Evolutionary conservation across 2,113 vertebrate species (phyloP), one percentile per base, ranked within the genome.

Genomic region (Cyanoderma ruficeps): DNA sequence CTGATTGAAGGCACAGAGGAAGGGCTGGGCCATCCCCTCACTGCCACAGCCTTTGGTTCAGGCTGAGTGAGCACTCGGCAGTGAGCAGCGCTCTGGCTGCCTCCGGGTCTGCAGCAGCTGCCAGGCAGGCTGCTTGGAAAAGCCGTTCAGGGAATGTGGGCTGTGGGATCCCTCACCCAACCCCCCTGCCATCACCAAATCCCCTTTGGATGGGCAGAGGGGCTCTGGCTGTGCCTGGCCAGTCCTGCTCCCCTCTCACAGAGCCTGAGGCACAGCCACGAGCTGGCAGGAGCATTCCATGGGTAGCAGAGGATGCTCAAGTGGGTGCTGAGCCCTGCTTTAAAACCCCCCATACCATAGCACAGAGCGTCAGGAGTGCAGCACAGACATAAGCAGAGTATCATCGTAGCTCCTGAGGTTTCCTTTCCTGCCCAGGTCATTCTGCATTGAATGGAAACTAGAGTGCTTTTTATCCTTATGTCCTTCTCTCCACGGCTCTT

Each of bases 371-470:
- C n/a, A 6, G 1, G 23, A 31, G 52, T 39, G 75, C 87, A 80
- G 68, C 80, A 56, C 52, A 52, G 81, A n/a, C 37, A 63, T 22
- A 13, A 86, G 37, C n/a, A 27, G 50, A 0, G 3, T 49, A 14
- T 57, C 80, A 46, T 53, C 71, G 2, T 4, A 88, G 89, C 80
- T 90, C 89, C 5, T 3, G 55, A 87, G 59, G 65, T 89, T 65
- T 77, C 68, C 64, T 83, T 81, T 83, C 72, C 90, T 88, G 85
- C 70, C 67, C 18, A 3, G 71, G 88, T 95, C 90, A 42, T 83
- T 92, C 79, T 80, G 82, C 2, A 1, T 6, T 74, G 19, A 67
- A 74, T 81, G 52, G 79, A 88, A 76, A 80, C 37, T 10, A 17
- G 57, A 78, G 75, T 55, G 59, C 56, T 95, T 70, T 74, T 85